phyloP scores from a whole-genome alignment of 2,113 vertebrate genomes.

The Eolophus roseicapilla region DNA sequence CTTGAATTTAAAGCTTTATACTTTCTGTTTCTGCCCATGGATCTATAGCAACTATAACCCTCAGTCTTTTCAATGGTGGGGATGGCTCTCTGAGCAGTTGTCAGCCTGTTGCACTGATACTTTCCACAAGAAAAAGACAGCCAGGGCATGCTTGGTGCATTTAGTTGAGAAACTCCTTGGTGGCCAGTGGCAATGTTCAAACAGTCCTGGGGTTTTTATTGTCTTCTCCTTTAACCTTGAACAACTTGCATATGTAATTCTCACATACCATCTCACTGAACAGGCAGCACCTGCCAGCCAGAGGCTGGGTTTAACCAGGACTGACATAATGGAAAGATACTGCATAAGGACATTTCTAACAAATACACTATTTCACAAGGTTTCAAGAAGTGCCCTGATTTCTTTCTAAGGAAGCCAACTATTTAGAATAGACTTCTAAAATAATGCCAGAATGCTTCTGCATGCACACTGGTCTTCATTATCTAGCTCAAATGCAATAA shows the following conservation, averaged over 20 bases:
- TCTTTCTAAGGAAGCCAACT: not conserved
- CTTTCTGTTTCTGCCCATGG: not conserved
- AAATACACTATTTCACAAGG: not conserved
- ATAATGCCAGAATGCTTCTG: not conserved
- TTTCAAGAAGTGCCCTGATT: not conserved
- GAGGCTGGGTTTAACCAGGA: not conserved
- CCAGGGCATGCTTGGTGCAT: not conserved
- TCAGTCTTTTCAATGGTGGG: not conserved
- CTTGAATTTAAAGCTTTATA: conserved; percentile 37
- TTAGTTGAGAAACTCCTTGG: not conserved
- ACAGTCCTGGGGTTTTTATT: not conserved
- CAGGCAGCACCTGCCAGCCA: not conserved
- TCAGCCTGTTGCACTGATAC: not conserved
- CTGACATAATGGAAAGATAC: not conserved
- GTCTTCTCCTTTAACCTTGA: not conserved
- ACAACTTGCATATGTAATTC: not conserved
- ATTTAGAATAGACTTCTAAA: not conserved
- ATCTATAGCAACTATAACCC: conserved; percentile 41
- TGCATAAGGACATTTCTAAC: not conserved
- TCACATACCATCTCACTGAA: not conserved
- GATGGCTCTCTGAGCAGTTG: not conserved
- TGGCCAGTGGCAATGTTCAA: not conserved
- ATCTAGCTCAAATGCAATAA: not conserved
- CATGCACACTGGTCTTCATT: not conserved
- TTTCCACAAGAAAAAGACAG: not conserved